Percentiles rank a stretch among this genome's conserved stretches.
These are phyloP conservation scores for Eupithecia subumbrata DNA, from an alignment of 2,888 invertebrate species.

Conservation along the genomic window DNA sequence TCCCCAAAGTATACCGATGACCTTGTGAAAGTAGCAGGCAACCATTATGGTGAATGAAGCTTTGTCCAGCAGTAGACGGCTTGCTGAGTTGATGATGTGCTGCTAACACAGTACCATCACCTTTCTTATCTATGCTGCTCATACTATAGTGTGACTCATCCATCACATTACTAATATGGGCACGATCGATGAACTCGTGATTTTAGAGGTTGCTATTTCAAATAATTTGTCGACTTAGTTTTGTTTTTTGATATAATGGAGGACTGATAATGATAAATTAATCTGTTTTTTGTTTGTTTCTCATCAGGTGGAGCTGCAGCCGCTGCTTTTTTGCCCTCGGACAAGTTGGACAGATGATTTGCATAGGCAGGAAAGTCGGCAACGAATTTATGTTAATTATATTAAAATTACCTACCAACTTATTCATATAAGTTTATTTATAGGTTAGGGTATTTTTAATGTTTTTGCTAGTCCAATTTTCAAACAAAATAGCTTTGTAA, in stretches of 20 bases:
- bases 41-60: no score
- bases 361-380: neutral
- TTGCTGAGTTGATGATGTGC: no score
- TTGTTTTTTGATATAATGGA: neutral
- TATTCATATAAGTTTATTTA: neutral
- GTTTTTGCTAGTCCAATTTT: neutral
- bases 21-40: no score
- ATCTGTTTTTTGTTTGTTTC: neutral
- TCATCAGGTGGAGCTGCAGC: slow-evolving; percentile 27
- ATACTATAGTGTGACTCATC: no score
- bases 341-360: slow-evolving; percentile 17
- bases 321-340: slow-evolving; percentile 23
- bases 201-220: neutral
- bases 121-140: no score
- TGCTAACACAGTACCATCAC: no score
- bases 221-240: neutral
- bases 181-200: neutral
- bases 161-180: neutral
- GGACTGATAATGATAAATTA: neutral
- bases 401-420: neutral
- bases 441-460: neutral
- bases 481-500: neutral
- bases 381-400: neutral
- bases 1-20: no score
- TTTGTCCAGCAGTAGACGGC: no score